Conservation (phyloP, 2,113 vertebrate species). For the Aythya baeri region DNA sequence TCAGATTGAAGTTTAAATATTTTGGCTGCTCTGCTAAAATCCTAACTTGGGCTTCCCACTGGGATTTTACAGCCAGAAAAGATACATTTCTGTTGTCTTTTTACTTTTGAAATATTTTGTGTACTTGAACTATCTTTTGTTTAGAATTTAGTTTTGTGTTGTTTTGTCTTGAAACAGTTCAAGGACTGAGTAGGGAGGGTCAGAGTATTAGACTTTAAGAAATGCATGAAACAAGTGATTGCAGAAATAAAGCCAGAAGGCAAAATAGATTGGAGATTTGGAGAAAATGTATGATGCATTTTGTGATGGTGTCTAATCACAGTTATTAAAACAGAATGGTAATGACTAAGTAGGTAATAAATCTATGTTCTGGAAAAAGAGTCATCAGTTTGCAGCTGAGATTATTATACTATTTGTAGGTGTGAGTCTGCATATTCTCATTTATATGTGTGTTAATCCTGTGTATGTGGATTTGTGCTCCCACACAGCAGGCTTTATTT, state of each 20-base stretch:
- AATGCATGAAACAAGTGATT: background rate
- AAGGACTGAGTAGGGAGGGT: background rate
- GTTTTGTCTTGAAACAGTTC: constrained; percentile 14
- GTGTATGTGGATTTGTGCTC: background rate
- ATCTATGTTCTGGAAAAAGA: background rate
- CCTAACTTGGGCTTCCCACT: background rate
- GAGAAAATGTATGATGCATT: background rate
- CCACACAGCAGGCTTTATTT: background rate
- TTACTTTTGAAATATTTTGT: constrained; percentile 18
- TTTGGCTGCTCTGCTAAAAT: constrained; percentile 4
- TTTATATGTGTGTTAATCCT: background rate
- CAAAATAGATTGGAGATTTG: background rate
- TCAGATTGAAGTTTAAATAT: constrained; percentile 21
- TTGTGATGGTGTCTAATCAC: background rate
- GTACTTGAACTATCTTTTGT: background rate
- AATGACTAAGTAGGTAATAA: background rate
- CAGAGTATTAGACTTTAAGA: background rate
- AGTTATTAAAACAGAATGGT: background rate
- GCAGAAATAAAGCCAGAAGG: background rate
- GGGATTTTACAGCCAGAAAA: background rate
- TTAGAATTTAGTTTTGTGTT: constrained; percentile 20
- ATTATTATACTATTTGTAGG: background rate
- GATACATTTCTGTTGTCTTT: background rate
- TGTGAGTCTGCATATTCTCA: background rate
- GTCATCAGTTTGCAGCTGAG: background rate